Conservation (phyloP, 1,140 invertebrate species). For the Dinoponera quadriceps region DNA sequence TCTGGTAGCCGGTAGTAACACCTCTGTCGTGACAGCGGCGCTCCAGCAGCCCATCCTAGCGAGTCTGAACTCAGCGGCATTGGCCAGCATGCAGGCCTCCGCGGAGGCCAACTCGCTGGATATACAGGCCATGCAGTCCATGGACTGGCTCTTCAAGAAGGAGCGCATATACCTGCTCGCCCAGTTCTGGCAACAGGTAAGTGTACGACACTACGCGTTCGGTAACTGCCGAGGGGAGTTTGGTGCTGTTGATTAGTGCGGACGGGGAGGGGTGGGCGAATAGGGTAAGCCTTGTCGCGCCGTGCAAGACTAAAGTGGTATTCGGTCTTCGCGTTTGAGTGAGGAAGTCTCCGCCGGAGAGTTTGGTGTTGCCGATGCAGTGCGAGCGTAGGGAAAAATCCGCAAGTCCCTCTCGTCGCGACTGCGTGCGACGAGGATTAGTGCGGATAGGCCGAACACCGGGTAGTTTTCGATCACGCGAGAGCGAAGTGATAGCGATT, state of each 20-base stretch:
- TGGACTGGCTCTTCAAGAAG: constrained; percentile 98
- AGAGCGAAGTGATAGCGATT: constrained; percentile 15
- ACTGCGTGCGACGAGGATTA: constrained; percentile 18
- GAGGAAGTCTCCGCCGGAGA: not conserved
- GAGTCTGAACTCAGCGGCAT: constrained; percentile 84
- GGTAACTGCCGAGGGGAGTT: not conserved
- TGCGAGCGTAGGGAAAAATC: not conserved
- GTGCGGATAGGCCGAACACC: constrained; percentile 19
- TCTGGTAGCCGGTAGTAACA: constrained; percentile 84
- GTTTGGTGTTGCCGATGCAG: not conserved
- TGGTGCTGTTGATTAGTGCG: constrained; percentile 9
- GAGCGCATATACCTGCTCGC: constrained; percentile 96
- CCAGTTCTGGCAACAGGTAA: constrained; percentile 96
- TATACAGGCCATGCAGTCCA: constrained; percentile 94
- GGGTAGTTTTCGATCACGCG: constrained; percentile 20
- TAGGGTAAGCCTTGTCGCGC: not conserved
- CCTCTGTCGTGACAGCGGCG: constrained; percentile 81
- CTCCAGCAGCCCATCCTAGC: constrained; percentile 83
- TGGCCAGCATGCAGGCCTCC: constrained; percentile 90
- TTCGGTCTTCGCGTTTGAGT: not conserved
- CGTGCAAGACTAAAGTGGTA: constrained; percentile 3
- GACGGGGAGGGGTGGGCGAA: not conserved
- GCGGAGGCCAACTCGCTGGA: constrained; percentile 88
- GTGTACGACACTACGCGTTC: constrained; percentile 12
- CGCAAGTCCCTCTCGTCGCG: not conserved